Base-by-base conservation (phyloP, 2,797 vertebrate genomes). In the Glyptemys insculpta region DNA sequence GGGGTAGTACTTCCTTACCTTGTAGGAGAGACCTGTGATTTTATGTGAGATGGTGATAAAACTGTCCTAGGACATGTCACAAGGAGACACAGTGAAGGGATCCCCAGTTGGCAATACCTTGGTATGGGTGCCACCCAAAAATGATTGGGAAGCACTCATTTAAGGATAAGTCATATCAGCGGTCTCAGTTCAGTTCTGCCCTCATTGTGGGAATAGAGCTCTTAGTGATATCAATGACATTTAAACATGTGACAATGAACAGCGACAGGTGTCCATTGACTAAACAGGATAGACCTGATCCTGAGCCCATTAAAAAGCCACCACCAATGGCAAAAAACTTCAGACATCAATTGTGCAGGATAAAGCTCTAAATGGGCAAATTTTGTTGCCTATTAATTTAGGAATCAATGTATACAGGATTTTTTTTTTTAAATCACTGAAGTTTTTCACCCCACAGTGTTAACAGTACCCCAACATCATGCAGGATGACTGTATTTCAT, bases 241-340 rank as follows among this genome's bases (percentile, higher is more conserved):
- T 31, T 68, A 18, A 2, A 19, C 0, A 0, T 41, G 50, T n/a
- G 50, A 72, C 34, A 12, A n/a, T 5, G 12, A 23, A 54, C 76
- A 83, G 31, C 49, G 79, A 34, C 49, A 79, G 18, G 9, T 49
- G 34, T 6, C 81, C 19, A 41, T 1, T 25, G 10, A 72, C 9
- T 12, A 72, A 37, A 41, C 19, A 41, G 4, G 65, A 41, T 16
- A 52, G n/a, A 52, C n/a, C 44, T 92, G 87, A 65, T 41, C 53
- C 15, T 53, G 47, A 81, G 72, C 34, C 41, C 29, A 41, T n/a
- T 25, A 8, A 85, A 31, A 47, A 47, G n/a, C n/a, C n/a, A n/a
- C n/a, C n/a, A n/a, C 4, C 82, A 41, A 27, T 1, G 3, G 34
- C 23, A 92, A 89, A 89, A 85, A 34, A 54, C 25, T 85, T 1